Conservation (phyloP, 2,888 invertebrate genomes). For the Agelastica alni region DNA sequence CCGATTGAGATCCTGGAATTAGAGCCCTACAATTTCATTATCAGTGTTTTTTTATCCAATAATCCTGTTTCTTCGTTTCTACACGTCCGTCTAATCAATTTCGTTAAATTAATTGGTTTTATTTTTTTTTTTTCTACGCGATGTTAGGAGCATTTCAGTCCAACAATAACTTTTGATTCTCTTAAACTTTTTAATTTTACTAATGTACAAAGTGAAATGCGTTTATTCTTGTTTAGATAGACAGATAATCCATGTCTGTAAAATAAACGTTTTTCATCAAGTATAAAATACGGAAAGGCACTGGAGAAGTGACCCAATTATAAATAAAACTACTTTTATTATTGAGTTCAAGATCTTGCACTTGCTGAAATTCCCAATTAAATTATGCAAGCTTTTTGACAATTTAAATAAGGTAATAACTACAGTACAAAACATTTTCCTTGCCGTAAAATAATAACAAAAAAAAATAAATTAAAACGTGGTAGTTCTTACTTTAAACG, state of each 20-base stretch:
- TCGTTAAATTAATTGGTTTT: constrained; percentile 12
- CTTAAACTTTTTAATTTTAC: constrained; percentile 12
- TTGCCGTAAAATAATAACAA: no score
- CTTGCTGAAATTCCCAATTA: no score
- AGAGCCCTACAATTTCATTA: constrained; percentile 12
- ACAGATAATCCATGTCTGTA: constrained; percentile 8
- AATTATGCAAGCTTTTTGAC: no score
- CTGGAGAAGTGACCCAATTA: constrained; percentile 7
- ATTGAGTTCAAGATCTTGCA: no score
- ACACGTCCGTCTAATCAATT: constrained; percentile 4
- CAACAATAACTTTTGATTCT: constrained; percentile 6
- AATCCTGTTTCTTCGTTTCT: constrained; percentile 15
- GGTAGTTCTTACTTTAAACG: no score
- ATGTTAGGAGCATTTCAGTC: constrained; percentile 6
- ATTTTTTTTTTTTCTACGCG: constrained; percentile 2
- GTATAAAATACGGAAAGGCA: constrained; percentile 2
- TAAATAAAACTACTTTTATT: no score
- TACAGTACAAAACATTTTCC: no score
- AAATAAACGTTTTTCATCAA: constrained; percentile 13
- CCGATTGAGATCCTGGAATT: constrained; percentile 11
- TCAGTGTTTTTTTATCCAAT: constrained; percentile 14
- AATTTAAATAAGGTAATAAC: no score
- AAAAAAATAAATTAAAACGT: no score
- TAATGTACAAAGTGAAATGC: constrained; percentile 5
- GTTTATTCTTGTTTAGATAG: constrained; percentile 15